These are phyloP conservation scores for Ceyx cyanopectus DNA, from an alignment of 2,113 vertebrate species.

Conservation along the genomic window DNA sequence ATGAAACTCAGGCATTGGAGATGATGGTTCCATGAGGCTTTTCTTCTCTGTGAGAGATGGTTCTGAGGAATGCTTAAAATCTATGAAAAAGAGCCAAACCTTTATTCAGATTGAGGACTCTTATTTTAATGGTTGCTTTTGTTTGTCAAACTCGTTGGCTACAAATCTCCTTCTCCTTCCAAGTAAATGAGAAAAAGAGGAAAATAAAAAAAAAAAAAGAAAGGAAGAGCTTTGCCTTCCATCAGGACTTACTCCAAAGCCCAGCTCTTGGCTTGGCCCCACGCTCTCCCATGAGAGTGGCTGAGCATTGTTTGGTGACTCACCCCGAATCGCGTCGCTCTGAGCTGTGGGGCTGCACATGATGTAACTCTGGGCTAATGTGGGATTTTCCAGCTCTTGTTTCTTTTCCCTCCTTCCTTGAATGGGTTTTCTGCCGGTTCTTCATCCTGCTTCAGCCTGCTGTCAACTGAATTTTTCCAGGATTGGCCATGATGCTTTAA, in stretches of 20 bases:
- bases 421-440: conserved; percentile 47
- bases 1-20: background rate
- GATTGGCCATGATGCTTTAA: background rate
- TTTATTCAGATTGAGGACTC: background rate
- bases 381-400: conserved; percentile 80
- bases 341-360: conserved; percentile 15
- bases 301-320: conserved; percentile 52
- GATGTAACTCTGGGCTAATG: conserved; percentile 51
- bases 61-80: conserved; percentile 32
- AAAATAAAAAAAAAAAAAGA: background rate
- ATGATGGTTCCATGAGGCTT: background rate
- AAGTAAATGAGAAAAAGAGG: background rate
- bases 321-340: background rate
- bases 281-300: background rate
- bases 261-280: background rate
- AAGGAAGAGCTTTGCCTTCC: background rate
- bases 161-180: background rate
- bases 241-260: background rate
- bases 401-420: conserved; percentile 65
- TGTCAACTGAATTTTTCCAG: background rate
- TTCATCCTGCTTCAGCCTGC: conserved; percentile 7
- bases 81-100: background rate
- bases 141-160: background rate
- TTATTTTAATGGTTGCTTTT: background rate
- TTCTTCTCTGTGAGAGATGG: background rate